Base-by-base conservation (phyloP, 1,140 invertebrate genomes). In the Sycophaga agraensis region DNA sequence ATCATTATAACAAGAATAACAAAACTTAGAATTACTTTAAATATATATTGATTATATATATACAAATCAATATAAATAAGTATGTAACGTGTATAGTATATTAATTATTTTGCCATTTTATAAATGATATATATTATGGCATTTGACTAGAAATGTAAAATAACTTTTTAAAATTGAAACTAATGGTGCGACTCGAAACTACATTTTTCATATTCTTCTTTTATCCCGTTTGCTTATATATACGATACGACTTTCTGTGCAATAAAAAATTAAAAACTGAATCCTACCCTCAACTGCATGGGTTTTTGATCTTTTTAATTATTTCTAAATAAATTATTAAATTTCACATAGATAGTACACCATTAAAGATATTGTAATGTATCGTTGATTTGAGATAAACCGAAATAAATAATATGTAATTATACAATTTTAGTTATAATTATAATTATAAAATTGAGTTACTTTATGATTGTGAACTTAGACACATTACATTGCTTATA, bases 271-370 rank as follows among this genome's bases (percentile, higher is more conserved):
- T n/a, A 12, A 59, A 40, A 46, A 37, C 8, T 31, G 11, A 54
- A 7, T 39, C 48, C 1, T 42, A 72, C 70, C 70, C 70, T 72
- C 70, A 71, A 63, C 70, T 71, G 70, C 70, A 72, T 71, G 68
- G 66, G 28, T 31, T 31, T 31, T 31, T 31, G 11, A 11, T 31
- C 2, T 56, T 11, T 14, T 59, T 22, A 16, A 59, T 43, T 59
- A 9, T 34, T 1, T 12, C 17, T 39, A 46, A 49, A 48, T 19
- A 43, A 42, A 51, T 51, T 34, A 31, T 31, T 35, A 17, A 39
- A 12, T 42, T 48, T 51, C 57, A 42, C 46, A 43, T 43, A 49
- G 5, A 12, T 22, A 26, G 28, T 16, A 60, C 39, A 51, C 37
- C 45, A 45, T 55, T 54, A 61, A 55, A 12, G 55, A 61, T 55